Conservation (phyloP, 2,888 invertebrate species). For the Carpatolechia fugitivella region DNA sequence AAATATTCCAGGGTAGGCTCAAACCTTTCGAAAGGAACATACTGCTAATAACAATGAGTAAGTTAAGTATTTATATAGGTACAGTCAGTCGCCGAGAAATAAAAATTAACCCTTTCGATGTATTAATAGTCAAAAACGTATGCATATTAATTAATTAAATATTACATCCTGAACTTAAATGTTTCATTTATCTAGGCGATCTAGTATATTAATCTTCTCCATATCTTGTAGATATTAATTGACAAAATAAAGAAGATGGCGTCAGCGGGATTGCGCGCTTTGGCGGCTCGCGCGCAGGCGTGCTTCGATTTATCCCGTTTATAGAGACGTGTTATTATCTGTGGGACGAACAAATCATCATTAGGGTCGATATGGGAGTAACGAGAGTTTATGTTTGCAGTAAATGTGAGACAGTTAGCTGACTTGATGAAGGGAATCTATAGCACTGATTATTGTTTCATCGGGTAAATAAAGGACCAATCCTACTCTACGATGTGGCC, state of each 20-base stretch:
- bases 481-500: too few species aligned
- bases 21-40: too few species aligned
- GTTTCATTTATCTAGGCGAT: conserved; percentile 9
- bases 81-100: too few species aligned
- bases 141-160: not conserved
- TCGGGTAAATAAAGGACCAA: too few species aligned
- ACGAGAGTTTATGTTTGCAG: not conserved
- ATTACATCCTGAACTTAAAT: too few species aligned
- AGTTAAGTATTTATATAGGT: conserved; percentile 2
- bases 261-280: conserved; percentile 27
- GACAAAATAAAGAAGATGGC: conserved; percentile 32
- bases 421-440: too few species aligned
- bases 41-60: too few species aligned
- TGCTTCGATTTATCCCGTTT: conserved; percentile 37
- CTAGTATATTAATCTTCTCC: conserved; percentile 11
- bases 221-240: conserved; percentile 20
- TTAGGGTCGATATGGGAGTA: conserved; percentile 21
- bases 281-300: conserved; percentile 32
- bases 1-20: too few species aligned
- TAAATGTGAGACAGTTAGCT: too few species aligned
- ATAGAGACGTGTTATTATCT: conserved; percentile 33
- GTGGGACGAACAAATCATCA: conserved; percentile 35
- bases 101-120: too few species aligned
- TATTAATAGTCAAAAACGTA: not conserved
- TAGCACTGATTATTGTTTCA: too few species aligned